phyloP scores from a whole-genome alignment of 2,888 invertebrate genomes.

The Panorpa germanica region DNA sequence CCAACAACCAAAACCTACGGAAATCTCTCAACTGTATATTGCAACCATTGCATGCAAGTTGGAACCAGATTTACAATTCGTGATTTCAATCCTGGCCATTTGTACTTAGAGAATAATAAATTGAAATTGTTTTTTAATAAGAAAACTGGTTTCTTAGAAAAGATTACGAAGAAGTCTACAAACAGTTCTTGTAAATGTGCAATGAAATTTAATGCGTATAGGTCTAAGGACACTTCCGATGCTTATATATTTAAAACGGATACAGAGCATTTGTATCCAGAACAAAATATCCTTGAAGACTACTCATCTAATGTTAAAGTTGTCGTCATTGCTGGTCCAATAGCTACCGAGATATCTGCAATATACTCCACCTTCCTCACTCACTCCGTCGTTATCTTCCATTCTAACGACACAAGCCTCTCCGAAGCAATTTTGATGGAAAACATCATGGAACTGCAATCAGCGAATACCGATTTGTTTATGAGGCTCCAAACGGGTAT shows the following conservation, averaged over 20 bases:
- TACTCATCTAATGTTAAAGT: slow-evolving; percentile 57
- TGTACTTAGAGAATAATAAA: slow-evolving; percentile 64
- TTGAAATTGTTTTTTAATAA: slow-evolving; percentile 67
- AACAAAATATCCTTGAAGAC: slow-evolving; percentile 56
- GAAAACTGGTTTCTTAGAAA: slow-evolving; percentile 62
- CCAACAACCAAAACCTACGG: too few species aligned
- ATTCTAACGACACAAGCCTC: slow-evolving; percentile 45
- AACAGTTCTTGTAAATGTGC: slow-evolving; percentile 57
- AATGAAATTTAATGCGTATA: slow-evolving; percentile 73
- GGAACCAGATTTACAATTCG: too few species aligned
- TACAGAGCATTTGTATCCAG: slow-evolving; percentile 68
- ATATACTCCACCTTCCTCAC: slow-evolving; percentile 60
- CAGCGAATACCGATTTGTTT: slow-evolving; percentile 78
- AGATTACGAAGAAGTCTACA: slow-evolving; percentile 57
- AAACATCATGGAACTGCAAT: slow-evolving; percentile 67
- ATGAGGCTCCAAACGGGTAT: slow-evolving; percentile 81
- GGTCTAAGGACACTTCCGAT: slow-evolving; percentile 84
- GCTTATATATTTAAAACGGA: slow-evolving; percentile 94
- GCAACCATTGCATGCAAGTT: slow-evolving; percentile 31
- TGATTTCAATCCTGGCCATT: slow-evolving; percentile 62
- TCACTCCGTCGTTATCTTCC: slow-evolving; percentile 64
- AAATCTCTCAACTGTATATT: slow-evolving; percentile 30
- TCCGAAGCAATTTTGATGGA: slow-evolving; percentile 59
- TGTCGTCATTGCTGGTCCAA: slow-evolving; percentile 66
- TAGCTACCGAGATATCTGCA: slow-evolving; percentile 69